Base-by-base conservation (phyloP, 2,113 vertebrate genomes). In the Isichthys henryi region DNA sequence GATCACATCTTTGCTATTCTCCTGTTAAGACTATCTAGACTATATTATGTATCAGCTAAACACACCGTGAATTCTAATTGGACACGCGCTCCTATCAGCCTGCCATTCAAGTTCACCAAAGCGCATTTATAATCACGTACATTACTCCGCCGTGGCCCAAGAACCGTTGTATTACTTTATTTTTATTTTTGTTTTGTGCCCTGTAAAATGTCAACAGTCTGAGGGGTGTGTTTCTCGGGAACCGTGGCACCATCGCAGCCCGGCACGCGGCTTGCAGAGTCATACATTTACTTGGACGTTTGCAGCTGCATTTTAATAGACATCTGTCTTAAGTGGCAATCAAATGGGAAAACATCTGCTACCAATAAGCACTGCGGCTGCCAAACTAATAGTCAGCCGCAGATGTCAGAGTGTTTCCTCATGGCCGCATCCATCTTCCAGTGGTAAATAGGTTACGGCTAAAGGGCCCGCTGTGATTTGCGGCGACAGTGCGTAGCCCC, bases 281-380 rank as follows among this genome's bases (percentile, higher is more conserved):
- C 43, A 66, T 66, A n/a, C 87, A 27, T 88, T 88, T 88, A 62
- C 56, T 88, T 58, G 23, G 52, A 56, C 10, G 35, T 89, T 89
- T 89, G 52, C 82, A 82, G 49, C 70, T 89, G 74, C 27, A 82
- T 89, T 89, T 89, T 89, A 89, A 83, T 82, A 50, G 17, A 89
- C 70, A 83, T 89, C 74, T 89, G 88, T 89, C 74, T 88, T 77
- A 80, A 88, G 66, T 88, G 88, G 88, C 70, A 89, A 70, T 89
- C 89, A 89, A 87, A 89, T 15, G 43, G 83, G 83, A 31, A 52
- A 89, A 89, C 89, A 89, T 89, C 89, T 89, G 89, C 89, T 87
- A 43, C 6, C 10, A 86, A 62, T 83, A 87, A 10, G 46, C 45
- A 39, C 45, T 21, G 70, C 27, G 31, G 46, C 80, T 84, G 88